A percentile compares a stretch with the other conserved stretches of the same genome.
phyloP scores from a whole-genome alignment of 2,888 invertebrate genomes.

The Cheilosia impressa region DNA sequence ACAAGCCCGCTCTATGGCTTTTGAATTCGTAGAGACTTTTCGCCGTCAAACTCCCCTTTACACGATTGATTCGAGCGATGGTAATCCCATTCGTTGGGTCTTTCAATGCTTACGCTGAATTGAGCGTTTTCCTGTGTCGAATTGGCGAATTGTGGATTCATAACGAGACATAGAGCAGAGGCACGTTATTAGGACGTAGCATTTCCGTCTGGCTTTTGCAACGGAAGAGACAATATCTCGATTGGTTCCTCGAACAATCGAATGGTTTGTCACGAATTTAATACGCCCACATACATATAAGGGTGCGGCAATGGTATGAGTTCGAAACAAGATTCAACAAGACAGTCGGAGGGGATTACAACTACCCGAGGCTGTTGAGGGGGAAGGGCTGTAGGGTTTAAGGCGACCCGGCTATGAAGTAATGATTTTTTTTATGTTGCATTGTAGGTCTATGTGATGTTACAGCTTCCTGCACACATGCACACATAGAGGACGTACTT shows the following conservation, averaged over 20 bases:
- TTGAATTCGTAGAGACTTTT: slow-evolving; percentile 9
- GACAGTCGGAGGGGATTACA: no score
- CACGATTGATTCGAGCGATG: slow-evolving; percentile 61
- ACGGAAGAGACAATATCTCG: not conserved
- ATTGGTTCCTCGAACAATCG: slow-evolving; percentile 27
- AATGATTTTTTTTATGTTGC: no score
- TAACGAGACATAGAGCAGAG: slow-evolving; percentile 15
- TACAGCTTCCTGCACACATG: no score
- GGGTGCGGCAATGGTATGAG: no score
- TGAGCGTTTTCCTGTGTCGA: slow-evolving; percentile 30
- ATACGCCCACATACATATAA: no score
- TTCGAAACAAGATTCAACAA: no score
- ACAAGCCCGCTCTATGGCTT: not conserved
- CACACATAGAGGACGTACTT: no score
- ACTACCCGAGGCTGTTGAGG: no score
- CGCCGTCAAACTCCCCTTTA: slow-evolving; percentile 27
- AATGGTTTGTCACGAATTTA: slow-evolving; percentile 5
- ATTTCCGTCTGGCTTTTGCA: slow-evolving; percentile 10
- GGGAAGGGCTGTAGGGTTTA: no score
- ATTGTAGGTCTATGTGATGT: no score
- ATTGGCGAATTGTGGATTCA: slow-evolving; percentile 55
- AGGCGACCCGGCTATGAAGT: no score
- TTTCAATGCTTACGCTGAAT: slow-evolving; percentile 57
- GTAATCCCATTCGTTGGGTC: slow-evolving; percentile 58
- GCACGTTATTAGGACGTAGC: slow-evolving; percentile 26